Base-by-base conservation (phyloP, 2,113 vertebrate genomes). In the Platysteira castanea region DNA sequence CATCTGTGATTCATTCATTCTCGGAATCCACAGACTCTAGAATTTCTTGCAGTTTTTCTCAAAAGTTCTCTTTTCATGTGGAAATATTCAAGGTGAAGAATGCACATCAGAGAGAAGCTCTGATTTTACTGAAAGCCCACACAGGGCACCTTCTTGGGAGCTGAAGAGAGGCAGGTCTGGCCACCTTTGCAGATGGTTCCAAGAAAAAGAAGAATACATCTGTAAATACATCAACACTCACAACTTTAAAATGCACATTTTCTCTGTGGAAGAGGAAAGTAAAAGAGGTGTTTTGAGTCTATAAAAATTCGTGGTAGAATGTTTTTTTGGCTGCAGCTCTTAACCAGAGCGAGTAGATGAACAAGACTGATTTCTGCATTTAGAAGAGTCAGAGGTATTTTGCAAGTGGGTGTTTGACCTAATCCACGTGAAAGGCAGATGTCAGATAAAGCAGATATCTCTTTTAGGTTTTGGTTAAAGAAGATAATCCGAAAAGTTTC, bases 21-120 rank as follows among this genome's bases (percentile, higher is more conserved):
- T 68, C 68, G 49, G 86, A 83, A 92, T 46, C n/a, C 61, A 63
- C 71, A 65, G 52, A 42, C 33, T 59, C 23, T 5, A 37, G 18
- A 21, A 74, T 70, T 93, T 76, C 23, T 49, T 46, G 14, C 7
- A 23, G 33, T 81, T 79, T 95, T 64, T 73, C 67, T 81, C 82
- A 84, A 39, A 37, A 39, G 56, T 90, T 69, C 65, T 89, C 82
- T 94, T 96, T 89, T 84, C 76, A 92, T 89, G 42, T 73, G 81
- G 88, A 97, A 97, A 91, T 83, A 54, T 21, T 79, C 42, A 70
- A 65, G 39, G 35, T 59, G 77, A 86, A 77, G 90, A 35, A 81
- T 54, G 41, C 63, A 93, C 70, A 14, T 12, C 63, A 93, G 84
- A 93, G 77, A 71, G 8, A 35, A 91, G 57, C 54, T 92, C 12